These are phyloP conservation scores for Neostethus bicornis DNA, from an alignment of 2,797 vertebrate genomes.

Conservation along the genomic window DNA sequence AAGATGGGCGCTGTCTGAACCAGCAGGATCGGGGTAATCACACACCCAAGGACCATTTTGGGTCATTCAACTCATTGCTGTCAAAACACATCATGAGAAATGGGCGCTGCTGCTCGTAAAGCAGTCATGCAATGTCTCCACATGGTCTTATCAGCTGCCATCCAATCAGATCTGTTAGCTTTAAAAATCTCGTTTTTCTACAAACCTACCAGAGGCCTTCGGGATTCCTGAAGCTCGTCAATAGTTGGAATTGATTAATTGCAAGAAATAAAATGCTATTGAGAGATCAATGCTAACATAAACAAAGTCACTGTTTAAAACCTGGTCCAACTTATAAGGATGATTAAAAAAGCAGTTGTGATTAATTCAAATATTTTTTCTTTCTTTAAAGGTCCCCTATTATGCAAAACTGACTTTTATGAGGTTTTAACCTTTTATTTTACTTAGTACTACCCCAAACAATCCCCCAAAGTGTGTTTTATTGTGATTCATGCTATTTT, in stretches of 20 bases:
- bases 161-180: slow-evolving; percentile 9
- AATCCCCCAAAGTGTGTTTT: too few relatives aligned
- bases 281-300: slow-evolving; percentile 3
- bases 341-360: too few relatives aligned
- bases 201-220: background rate
- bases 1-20: slow-evolving; percentile 23
- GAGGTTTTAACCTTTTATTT: too few relatives aligned
- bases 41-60: slow-evolving; percentile 9
- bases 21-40: slow-evolving; percentile 9
- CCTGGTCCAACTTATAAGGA: too few relatives aligned
- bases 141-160: slow-evolving; percentile 8
- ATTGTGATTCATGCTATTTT: too few relatives aligned
- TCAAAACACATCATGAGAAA: slow-evolving; percentile 31
- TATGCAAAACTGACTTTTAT: too few relatives aligned
- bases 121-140: slow-evolving; percentile 10
- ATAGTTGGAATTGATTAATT: slow-evolving; percentile 16
- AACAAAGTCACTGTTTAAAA: too few relatives aligned
- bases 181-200: background rate
- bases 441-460: too few relatives aligned
- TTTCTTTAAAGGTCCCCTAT: too few relatives aligned
- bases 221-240: slow-evolving; percentile 21
- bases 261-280: background rate
- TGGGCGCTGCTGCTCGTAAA: slow-evolving; percentile 1
- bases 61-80: slow-evolving; percentile 29
- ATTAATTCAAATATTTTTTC: too few relatives aligned